Base-by-base conservation (phyloP, 2,113 vertebrate species). In the Chaetodon trifascialis region DNA sequence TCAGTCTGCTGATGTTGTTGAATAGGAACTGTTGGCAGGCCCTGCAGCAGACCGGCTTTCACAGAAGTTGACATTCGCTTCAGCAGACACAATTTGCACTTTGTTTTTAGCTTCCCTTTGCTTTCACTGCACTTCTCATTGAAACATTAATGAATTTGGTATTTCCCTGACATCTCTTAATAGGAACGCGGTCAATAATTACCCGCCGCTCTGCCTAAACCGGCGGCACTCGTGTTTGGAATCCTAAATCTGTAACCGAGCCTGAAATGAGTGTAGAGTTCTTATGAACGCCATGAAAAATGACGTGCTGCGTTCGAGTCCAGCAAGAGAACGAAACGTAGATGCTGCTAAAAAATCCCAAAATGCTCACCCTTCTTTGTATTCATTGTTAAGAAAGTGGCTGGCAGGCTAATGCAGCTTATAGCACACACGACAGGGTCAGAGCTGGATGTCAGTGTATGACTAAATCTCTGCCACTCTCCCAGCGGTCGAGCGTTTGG, bases 31-130 rank as follows among this genome's bases (percentile, higher is more conserved):
- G 86, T 77, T 91, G 88, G 89, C 85, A 85, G 74, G 54, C 23
- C 85, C 12, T 59, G 71, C 87, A 88, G 86, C 87, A 72, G 77
- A 59, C 77, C 60, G 64, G 46, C 86, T 79, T 74, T 83, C 79
- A 90, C 83, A 89, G 71, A 90, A 89, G 85, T 88, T 80, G 86
- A 92, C 89, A 84, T 86, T 89, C 72, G 75, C 76, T 83, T 82
- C 74, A 82, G 84, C 64, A 70, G 85, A 86, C 88, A 90, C 76
- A 90, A 85, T 88, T 80, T 87, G 75, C 70, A 74, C 88, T 89
- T 87, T 92, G 83, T 90, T 76, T 73, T 54, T 1, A 76, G 74
- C 80, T 77, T 74, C 81, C 64, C 47, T 47, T 64, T 54, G 63
- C 68, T 38, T 65, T 56, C 56, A 47, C 69, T 67, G 30, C 49